Conservation (phyloP, 1,140 invertebrate species). For the Calephelis nemesis region DNA sequence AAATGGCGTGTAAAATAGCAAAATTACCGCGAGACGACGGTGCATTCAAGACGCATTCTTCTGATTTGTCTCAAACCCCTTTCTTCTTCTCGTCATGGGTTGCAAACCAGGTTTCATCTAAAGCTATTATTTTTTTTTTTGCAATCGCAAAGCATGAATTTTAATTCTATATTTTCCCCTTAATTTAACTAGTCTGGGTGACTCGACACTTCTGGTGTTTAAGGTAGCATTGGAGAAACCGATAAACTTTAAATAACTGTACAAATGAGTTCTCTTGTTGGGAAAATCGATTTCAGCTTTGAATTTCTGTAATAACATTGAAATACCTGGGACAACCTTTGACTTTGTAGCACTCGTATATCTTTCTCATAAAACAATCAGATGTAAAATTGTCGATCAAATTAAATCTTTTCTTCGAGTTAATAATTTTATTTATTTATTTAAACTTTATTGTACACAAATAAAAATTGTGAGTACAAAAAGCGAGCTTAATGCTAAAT, state of each 20-base stretch:
- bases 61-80: not conserved
- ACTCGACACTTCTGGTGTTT: not conserved
- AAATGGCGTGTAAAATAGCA: not conserved
- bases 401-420: constrained; percentile 6
- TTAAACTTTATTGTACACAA: no score
- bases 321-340: not conserved
- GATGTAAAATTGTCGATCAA: constrained; percentile 7
- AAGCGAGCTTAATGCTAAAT: no score
- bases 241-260: no score
- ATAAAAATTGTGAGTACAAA: no score
- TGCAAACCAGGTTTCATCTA: not conserved
- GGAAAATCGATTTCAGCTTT: no score
- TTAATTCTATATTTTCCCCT: constrained; percentile 3
- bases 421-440: constrained; percentile 11
- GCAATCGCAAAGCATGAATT: constrained; percentile 3
- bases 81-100: constrained; percentile 7
- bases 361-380: constrained; percentile 2
- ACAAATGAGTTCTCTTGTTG: no score
- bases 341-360: not conserved
- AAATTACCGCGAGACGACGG: constrained; percentile 5
- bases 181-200: constrained; percentile 2
- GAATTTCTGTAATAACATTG: no score
- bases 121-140: constrained; percentile 5
- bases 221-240: constrained; percentile 1
- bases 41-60: not conserved